Evolutionary conservation across 2,888 invertebrate genomes (phyloP), one percentile per base, ranked within the genome.

Genomic region (Ennomos fuscantarius): DNA sequence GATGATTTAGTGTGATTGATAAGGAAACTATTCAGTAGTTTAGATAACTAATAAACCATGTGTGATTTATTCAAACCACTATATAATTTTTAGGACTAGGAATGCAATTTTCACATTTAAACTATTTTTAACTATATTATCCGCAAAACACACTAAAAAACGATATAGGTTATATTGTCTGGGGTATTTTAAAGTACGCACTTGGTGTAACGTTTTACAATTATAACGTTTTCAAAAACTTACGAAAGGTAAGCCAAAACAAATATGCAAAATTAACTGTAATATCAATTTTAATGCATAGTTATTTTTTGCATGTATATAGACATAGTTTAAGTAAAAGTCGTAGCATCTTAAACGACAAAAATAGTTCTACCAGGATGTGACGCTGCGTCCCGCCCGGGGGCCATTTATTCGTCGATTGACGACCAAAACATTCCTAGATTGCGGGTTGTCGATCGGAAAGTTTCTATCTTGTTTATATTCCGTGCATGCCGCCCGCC

Each of bases 391-490:
- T 41, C 52, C 45, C 48, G 43, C 51, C 47, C 39, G 58, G 61
- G 41, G 58, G 61, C 60, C 55, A 62, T 60, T 55, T 49, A 49
- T 51, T 63, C 49, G 55, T 62, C 51, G 55, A 69, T 73, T 72
- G 68, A 65, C 63, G 68, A 66, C 52, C 56, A 58, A 65, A 72
- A 66, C 66, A 68, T 66, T 70, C 58, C 69, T 44, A 54, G 40
- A 48, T 42, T 41, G 52, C 52, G 42, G 45, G 36, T 45, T 34
- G 54, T 56, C 57, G 55, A 66, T 69, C 48, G 75, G 73, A 75
- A 73, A 75, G 54, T 74, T 74, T 69, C 61, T 61, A 57, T 65
- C 57, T 54, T 61, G 62, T 68, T 68, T 62, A 52, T 53, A 62
- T 64, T 64, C 55, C 40, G 53, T 48, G 46, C 52, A 24, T 51